phyloP scores from a whole-genome alignment of 2,888 invertebrate species.

The Synanthedon myopaeformis region DNA sequence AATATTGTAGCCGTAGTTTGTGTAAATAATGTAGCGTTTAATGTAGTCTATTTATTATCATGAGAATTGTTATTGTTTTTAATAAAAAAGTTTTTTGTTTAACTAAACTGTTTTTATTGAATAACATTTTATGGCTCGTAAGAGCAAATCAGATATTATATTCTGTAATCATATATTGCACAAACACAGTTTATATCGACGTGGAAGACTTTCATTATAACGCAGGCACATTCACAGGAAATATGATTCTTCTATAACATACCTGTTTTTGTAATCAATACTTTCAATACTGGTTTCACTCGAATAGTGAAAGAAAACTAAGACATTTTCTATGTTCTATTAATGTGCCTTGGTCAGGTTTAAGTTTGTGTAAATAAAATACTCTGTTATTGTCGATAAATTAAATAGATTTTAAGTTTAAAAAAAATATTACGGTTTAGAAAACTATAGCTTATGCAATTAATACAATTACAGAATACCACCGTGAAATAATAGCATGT shows the following conservation, averaged over 20 bases:
- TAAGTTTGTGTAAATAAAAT: too few relatives aligned
- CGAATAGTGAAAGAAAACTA: constrained; percentile 1
- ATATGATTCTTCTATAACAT: constrained; percentile 17
- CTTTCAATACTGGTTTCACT: constrained; percentile 41
- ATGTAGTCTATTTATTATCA: constrained; percentile 50
- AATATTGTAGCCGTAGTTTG: constrained; percentile 34
- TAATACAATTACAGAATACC: too few relatives aligned
- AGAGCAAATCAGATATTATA: too few relatives aligned
- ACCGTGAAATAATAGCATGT: too few relatives aligned
- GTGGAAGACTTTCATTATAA: constrained; percentile 2
- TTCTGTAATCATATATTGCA: not conserved
- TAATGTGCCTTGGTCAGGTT: not conserved
- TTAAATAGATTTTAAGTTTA: too few relatives aligned
- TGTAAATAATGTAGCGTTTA: constrained; percentile 51
- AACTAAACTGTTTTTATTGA: constrained; percentile 2
- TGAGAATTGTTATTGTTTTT: constrained; percentile 18
- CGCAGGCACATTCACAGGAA: constrained; percentile 16
- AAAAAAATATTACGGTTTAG: too few relatives aligned
- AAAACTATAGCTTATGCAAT: too few relatives aligned
- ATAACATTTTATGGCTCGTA: too few relatives aligned
- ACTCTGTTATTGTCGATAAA: too few relatives aligned
- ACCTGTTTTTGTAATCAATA: constrained; percentile 32
- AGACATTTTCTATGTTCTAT: not conserved
- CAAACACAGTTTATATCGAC: not conserved
- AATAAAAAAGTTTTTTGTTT: constrained; percentile 17